Percentiles rank a stretch among this genome's conserved stretches.
These are phyloP conservation scores for Pyrgus malvae DNA, from an alignment of 2,888 invertebrate species.

Conservation along the genomic window DNA sequence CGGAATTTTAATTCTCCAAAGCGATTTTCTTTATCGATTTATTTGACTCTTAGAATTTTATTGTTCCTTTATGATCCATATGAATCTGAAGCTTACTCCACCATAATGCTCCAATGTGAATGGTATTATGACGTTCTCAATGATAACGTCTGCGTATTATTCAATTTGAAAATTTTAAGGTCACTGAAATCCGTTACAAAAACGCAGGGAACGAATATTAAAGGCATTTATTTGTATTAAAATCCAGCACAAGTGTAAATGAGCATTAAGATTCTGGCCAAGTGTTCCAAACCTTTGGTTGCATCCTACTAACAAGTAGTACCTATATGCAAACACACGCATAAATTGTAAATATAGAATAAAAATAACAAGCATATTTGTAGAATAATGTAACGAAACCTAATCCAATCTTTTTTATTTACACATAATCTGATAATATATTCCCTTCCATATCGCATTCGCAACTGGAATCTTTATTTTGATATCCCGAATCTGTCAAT, in stretches of 20 bases:
- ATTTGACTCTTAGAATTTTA: neutral
- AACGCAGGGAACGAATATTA: too few species aligned
- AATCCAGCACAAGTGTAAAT: too few species aligned
- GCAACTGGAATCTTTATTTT: constrained; percentile 22
- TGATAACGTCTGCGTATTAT: too few species aligned
- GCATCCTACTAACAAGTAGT: too few species aligned
- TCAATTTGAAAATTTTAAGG: too few species aligned
- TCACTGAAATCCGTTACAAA: too few species aligned
- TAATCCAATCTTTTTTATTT: constrained; percentile 18
- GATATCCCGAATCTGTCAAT: constrained; percentile 24
- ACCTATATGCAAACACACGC: too few species aligned
- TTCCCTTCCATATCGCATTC: constrained; percentile 20
- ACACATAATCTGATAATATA: constrained; percentile 21
- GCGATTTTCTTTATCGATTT: neutral
- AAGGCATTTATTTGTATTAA: too few species aligned
- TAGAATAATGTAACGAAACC: neutral
- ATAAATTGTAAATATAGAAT: too few species aligned
- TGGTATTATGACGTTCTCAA: neutral
- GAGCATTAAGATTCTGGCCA: too few species aligned
- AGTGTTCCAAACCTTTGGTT: too few species aligned
- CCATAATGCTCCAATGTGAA: neutral
- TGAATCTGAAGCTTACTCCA: too few species aligned
- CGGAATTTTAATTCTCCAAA: constrained; percentile 15
- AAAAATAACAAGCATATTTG: neutral
- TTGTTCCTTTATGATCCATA: neutral